Base-by-base conservation (phyloP, 2,797 vertebrate genomes). In the Morelia viridis region DNA sequence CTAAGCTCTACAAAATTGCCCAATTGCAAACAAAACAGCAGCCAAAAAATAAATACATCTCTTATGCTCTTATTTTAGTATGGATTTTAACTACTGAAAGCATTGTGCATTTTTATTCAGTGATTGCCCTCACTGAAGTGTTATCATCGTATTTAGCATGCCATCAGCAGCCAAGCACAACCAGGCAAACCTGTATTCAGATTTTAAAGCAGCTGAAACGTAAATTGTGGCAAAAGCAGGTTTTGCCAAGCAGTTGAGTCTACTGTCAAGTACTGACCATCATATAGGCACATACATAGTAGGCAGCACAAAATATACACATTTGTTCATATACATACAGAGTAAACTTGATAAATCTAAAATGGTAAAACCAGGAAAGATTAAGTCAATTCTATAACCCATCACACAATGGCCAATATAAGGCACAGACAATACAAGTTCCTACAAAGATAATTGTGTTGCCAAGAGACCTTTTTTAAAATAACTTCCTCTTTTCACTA, bases 121-220 rank as follows among this genome's bases (percentile, higher is more conserved):
- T 95, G 96, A 96, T 31, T 93, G 94, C 95, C 95, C 41, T 93
- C 91, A 94, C 93, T 95, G 95, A 88, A 92, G 92, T 92, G 95
- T 95, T 96, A 95, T 87, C 92, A 96, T 95, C 94, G 93, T 93
- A 92, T 93, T 97, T 96, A 97, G 97, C 95, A 97, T 97, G 97
- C 96, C 97, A 96, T 97, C 95, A 96, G 95, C 96, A 96, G 96
- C 97, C 97, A 98, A 98, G 98, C 97, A 97, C 98, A 98, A 97
- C 97, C 97, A 97, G 98, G 98, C 97, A 98, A 97, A 97, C 94
- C 96, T 97, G 96, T 93, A 94, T 90, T 96, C 97, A 96, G 97
- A 98, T 97, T 97, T 98, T 97, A 97, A 98, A 98, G 98, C 97
- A 92, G 92, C 93, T 93, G 93, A 96, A 95, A 94, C 71, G 94